Percentiles rank a stretch among this genome's conserved stretches.
Conservation (phyloP, 2,113 vertebrate species). For the Hippoglossus stenolepis region DNA sequence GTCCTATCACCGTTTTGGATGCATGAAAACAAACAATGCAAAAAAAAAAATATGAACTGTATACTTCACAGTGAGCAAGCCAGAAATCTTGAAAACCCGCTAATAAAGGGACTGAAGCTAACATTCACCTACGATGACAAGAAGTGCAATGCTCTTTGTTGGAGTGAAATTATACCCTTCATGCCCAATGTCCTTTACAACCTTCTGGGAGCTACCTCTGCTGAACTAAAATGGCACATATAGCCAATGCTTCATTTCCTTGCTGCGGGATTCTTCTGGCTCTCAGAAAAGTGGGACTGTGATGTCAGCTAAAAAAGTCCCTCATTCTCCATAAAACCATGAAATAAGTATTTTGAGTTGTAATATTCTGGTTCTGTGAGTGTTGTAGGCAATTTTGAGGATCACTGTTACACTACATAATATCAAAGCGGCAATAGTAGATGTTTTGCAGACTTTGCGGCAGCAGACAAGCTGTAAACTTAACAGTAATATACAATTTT, state of each 20-base stretch:
- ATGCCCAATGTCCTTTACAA: constrained; percentile 2
- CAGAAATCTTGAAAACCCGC: neutral
- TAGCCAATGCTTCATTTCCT: constrained; percentile 16
- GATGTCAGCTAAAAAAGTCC: constrained; percentile 1
- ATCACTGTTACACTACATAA: constrained; percentile 6
- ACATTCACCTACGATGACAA: constrained; percentile 6
- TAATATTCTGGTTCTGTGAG: constrained; percentile 11
- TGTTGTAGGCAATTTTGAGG: constrained; percentile 13
- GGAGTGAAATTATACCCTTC: constrained; percentile 10
- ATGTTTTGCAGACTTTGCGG: neutral
- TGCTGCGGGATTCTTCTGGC: constrained; percentile 1
- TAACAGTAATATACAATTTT: too few relatives aligned
- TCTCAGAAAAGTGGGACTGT: neutral
- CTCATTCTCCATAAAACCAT: constrained; percentile 6
- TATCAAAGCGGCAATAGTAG: constrained; percentile 22
- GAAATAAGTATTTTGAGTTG: constrained; percentile 22
- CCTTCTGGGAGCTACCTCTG: constrained; percentile 1
- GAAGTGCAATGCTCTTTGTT: neutral
- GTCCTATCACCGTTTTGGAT: neutral
- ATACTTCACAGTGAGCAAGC: neutral
- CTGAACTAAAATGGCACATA: neutral
- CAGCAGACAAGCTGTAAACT: too few relatives aligned
- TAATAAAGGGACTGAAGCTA: neutral
- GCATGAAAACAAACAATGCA: neutral
- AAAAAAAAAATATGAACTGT: neutral